Evolutionary conservation across 2,888 invertebrate species (phyloP).

Genomic region (Geotrupes spiniger): DNA sequence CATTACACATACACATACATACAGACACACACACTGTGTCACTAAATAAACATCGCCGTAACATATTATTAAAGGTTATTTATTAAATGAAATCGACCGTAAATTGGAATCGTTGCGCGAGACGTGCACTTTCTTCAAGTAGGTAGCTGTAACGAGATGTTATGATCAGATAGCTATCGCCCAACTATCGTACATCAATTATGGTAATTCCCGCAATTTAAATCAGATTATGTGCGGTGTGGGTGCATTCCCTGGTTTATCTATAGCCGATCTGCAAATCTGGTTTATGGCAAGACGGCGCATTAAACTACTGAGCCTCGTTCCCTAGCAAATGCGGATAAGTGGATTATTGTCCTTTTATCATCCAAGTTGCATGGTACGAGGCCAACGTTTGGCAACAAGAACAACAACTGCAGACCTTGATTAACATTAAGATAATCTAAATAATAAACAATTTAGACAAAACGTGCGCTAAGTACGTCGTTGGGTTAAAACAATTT

Average conservation of each 20-base stretch:
- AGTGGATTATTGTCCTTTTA: too few species aligned
- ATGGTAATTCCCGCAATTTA: conserved; percentile 24
- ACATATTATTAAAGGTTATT: conserved; percentile 17
- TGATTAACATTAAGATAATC: too few species aligned
- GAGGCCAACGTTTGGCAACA: too few species aligned
- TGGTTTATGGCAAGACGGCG: conserved; percentile 10
- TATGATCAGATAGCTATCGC: conserved; percentile 21
- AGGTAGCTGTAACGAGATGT: conserved; percentile 19
- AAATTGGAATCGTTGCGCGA: conserved; percentile 1
- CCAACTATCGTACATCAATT: conserved; percentile 23
- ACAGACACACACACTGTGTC: conserved; percentile 10
- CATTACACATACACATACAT: too few species aligned
- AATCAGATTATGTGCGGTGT: conserved; percentile 24
- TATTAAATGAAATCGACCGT: conserved; percentile 7
- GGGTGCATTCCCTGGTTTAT: conserved; percentile 19
- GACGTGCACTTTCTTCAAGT: conserved; percentile 9
- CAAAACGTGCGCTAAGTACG: too few species aligned
- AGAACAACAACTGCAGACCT: too few species aligned
- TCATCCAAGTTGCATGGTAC: too few species aligned
- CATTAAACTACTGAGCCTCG: too few species aligned
- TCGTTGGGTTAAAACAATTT: too few species aligned
- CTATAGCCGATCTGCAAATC: conserved; percentile 14
- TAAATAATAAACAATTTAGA: too few species aligned
- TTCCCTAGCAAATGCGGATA: too few species aligned
- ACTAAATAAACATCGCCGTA: conserved; percentile 12